Evolutionary conservation across 2,888 invertebrate genomes (phyloP).

Genomic region (Zele albiditarsus): DNA sequence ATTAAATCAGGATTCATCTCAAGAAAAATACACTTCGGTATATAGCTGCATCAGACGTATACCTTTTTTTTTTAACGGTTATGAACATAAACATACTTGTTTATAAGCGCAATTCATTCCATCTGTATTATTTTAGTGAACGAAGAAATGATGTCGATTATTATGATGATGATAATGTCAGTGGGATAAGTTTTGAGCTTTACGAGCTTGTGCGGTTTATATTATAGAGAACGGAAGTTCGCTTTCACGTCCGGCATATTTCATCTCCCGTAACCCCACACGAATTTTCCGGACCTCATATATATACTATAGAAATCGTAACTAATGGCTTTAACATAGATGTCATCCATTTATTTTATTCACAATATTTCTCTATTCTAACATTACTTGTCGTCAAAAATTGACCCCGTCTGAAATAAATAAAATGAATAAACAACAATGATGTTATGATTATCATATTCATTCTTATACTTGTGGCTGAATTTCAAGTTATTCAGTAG

Average conservation of each 20-base stretch:
- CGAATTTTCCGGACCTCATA: neutral
- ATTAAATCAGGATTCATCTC: too few species aligned
- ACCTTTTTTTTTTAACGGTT: too few species aligned
- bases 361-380: neutral
- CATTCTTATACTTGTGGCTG: neutral
- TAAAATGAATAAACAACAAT: neutral
- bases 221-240: slow-evolving; percentile 22
- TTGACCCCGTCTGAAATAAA: neutral
- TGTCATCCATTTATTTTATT: slow-evolving; percentile 18
- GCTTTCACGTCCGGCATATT: slow-evolving; percentile 27
- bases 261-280: slow-evolving; percentile 16
- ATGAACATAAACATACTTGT: neutral
- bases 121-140: neutral
- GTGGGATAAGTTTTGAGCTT: slow-evolving; percentile 15
- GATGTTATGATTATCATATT: neutral
- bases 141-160: slow-evolving; percentile 3
- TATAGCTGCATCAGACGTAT: too few species aligned
- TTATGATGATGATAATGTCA: slow-evolving; percentile 12
- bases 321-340: slow-evolving; percentile 15
- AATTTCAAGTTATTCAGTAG: neutral
- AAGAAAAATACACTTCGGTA: too few species aligned
- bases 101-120: neutral
- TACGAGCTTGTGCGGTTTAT: slow-evolving; percentile 7
- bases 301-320: slow-evolving; percentile 23
- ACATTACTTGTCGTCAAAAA: neutral